These are phyloP conservation scores for Latrodectus geometricus DNA, from an alignment of 1,140 invertebrate genomes.

Conservation along the genomic window DNA sequence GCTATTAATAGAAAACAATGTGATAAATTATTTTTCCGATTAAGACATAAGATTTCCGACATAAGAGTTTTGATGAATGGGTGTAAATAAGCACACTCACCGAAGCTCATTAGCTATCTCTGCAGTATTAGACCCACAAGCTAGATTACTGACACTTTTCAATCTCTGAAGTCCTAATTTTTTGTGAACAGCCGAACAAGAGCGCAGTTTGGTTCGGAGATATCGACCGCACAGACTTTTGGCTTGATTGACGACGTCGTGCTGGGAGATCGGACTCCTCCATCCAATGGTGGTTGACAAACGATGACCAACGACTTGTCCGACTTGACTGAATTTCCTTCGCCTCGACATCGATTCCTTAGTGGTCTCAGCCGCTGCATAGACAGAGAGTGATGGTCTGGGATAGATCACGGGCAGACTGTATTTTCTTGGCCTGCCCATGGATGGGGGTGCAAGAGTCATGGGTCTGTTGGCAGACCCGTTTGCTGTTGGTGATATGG, in stretches of 20 bases:
- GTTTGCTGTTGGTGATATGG: constrained; percentile 57
- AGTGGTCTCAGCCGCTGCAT: constrained; percentile 36
- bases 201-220: constrained; percentile 75
- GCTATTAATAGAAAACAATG: no score
- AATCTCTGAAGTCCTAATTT: constrained; percentile 78
- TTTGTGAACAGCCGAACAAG: constrained; percentile 76
- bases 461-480: constrained; percentile 37
- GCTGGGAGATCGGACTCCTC: constrained; percentile 60
- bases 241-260: constrained; percentile 70
- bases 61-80: no score
- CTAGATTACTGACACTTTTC: constrained; percentile 70
- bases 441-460: constrained; percentile 51
- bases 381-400: constrained; percentile 45
- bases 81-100: constrained; percentile 41
- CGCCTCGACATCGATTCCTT: constrained; percentile 26
- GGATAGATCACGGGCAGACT: constrained; percentile 49
- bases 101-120: constrained; percentile 60
- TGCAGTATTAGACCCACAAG: constrained; percentile 66
- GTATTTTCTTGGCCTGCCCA: constrained; percentile 53
- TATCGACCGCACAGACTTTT: constrained; percentile 77
- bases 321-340: constrained; percentile 46
- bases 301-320: constrained; percentile 50
- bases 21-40: no score
- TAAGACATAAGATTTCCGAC: no score
- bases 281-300: constrained; percentile 56